These are phyloP conservation scores for Cremastobaeus sp. DNA, from an alignment of 2,888 invertebrate species.

Conservation along the genomic window DNA sequence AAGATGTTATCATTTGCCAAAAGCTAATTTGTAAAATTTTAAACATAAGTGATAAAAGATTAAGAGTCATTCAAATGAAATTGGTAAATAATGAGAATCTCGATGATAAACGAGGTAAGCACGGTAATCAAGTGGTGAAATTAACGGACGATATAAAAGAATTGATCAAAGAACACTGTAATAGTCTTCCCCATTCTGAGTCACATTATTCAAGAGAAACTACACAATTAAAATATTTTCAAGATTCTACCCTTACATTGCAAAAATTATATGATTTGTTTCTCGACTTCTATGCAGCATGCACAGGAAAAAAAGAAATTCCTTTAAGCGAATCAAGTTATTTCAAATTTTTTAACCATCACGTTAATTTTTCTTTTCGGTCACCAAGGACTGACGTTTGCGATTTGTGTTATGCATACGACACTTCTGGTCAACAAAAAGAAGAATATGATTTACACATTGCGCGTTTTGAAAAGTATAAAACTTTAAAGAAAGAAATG, in stretches of 20 bases:
- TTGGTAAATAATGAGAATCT: constrained; percentile 1
- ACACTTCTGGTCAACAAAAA: no score
- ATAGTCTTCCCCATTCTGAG: constrained; percentile 34
- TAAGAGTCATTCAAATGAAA: neutral
- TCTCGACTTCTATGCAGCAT: constrained; percentile 17
- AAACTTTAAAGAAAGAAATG: neutral
- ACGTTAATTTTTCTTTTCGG: constrained; percentile 36
- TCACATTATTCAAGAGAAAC: constrained; percentile 30
- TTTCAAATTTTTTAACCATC: constrained; percentile 30
- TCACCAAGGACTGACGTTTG: constrained; percentile 15
- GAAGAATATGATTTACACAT: no score
- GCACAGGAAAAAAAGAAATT: constrained; percentile 10
- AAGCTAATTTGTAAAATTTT: no score
- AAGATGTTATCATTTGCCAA: no score
- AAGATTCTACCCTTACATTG: constrained; percentile 14
- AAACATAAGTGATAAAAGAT: constrained; percentile 1
- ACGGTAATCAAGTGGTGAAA: constrained; percentile 12
- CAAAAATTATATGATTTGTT: constrained; percentile 2
- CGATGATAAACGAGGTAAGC: constrained; percentile 8
- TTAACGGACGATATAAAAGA: constrained; percentile 27
- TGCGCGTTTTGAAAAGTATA: neutral
- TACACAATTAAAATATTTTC: constrained; percentile 39
- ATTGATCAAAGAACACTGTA: constrained; percentile 32
- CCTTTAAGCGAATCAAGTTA: constrained; percentile 12
- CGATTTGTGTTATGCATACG: no score